phyloP scores from a whole-genome alignment of 2,888 invertebrate species.

The Oegoconia quadripuncta region DNA sequence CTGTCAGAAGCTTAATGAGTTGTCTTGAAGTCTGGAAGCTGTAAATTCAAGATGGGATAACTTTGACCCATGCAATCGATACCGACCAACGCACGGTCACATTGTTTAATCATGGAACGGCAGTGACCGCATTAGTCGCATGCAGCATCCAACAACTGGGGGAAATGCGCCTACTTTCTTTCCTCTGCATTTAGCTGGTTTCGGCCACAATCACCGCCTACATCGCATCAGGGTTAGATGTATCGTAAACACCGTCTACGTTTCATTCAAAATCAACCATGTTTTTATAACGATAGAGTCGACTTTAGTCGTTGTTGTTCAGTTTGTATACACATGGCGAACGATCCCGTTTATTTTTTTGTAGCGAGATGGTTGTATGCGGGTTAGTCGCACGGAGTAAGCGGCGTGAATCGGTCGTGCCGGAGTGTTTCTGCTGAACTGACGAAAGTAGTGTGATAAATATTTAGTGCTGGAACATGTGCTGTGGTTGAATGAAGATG shows the following conservation, averaged over 20 bases:
- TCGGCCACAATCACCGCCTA: slow-evolving; percentile 36
- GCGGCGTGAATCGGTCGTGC: slow-evolving; percentile 39
- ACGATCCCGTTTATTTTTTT: slow-evolving; percentile 57
- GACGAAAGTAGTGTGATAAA: not conserved
- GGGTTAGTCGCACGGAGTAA: slow-evolving; percentile 50
- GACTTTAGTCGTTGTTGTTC: slow-evolving; percentile 34
- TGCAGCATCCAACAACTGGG: slow-evolving; percentile 54
- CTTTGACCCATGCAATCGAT: too few relatives aligned
- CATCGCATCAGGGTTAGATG: slow-evolving; percentile 22
- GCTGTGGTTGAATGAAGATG: slow-evolving; percentile 63
- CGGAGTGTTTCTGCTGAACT: slow-evolving; percentile 22
- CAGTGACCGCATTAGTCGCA: slow-evolving; percentile 58
- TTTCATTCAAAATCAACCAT: slow-evolving; percentile 24
- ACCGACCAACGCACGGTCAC: too few relatives aligned
- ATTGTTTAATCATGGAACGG: slow-evolving; percentile 36
- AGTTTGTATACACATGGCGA: slow-evolving; percentile 44
- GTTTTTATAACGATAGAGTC: slow-evolving; percentile 22
- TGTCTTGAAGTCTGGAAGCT: too few relatives aligned
- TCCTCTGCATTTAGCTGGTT: slow-evolving; percentile 60
- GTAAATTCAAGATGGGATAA: too few relatives aligned
- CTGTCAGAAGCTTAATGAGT: too few relatives aligned
- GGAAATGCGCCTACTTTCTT: slow-evolving; percentile 74
- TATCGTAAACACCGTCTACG: slow-evolving; percentile 33
- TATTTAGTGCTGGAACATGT: slow-evolving; percentile 49
- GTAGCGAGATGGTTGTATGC: slow-evolving; percentile 25